Percentiles rank a stretch among this genome's conserved stretches.
These are phyloP conservation scores for Tragelaphus buxtoni DNA, from an alignment of 2,113 vertebrate genomes.

Conservation along the genomic window DNA sequence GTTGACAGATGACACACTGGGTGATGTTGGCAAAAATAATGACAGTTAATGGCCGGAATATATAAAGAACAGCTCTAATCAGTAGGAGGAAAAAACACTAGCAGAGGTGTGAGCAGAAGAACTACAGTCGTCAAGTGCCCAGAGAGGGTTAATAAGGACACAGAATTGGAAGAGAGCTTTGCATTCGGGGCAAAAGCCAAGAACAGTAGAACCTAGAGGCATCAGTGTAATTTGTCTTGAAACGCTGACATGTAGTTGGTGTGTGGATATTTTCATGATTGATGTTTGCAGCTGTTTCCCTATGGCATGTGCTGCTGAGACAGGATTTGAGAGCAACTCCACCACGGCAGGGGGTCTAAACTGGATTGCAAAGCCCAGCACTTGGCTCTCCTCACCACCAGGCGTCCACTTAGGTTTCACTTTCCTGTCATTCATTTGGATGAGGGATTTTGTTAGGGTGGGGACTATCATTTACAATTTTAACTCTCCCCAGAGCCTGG, in stretches of 20 bases:
- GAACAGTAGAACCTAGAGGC: neutral
- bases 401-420: neutral
- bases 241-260: neutral
- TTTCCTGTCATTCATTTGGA: neutral
- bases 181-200: neutral
- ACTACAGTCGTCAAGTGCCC: neutral
- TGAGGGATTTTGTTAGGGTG: neutral
- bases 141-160: neutral
- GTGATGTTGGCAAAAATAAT: neutral
- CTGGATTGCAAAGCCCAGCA: neutral
- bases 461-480: neutral
- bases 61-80: neutral
- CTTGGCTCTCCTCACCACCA: too few relatives aligned
- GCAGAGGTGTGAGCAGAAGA: neutral
- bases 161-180: neutral
- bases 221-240: neutral
- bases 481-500: neutral
- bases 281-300: neutral
- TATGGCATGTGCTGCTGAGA: neutral
- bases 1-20: neutral
- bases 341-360: neutral
- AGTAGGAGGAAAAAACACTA: neutral
- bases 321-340: neutral
- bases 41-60: neutral
- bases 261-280: neutral